Evolutionary conservation across 2,888 invertebrate genomes (phyloP).

Genomic region (Lochmaea capreae): DNA sequence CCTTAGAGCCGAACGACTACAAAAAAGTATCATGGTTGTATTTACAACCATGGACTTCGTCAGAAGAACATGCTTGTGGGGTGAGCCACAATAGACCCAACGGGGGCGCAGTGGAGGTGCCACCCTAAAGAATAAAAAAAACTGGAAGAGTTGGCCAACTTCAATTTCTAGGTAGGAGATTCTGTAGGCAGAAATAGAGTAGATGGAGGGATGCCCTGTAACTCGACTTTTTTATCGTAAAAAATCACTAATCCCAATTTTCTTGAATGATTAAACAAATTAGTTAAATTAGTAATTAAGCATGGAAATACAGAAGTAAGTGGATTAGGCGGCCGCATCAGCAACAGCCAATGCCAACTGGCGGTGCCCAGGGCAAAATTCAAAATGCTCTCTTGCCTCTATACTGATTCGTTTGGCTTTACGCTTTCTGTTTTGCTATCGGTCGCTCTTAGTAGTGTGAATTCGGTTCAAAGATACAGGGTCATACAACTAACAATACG

Average conservation of each 20-base stretch:
- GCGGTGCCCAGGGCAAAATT: constrained; percentile 7
- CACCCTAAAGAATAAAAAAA: too few relatives aligned
- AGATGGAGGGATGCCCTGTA: too few relatives aligned
- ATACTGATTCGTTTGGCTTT: constrained; percentile 10
- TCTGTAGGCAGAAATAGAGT: too few relatives aligned
- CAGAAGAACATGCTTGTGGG: too few relatives aligned
- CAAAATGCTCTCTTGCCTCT: constrained; percentile 23
- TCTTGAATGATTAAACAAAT: constrained; percentile 40
- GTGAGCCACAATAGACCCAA: too few relatives aligned
- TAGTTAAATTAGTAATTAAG: constrained; percentile 46
- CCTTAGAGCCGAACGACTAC: too few relatives aligned
- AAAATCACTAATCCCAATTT: constrained; percentile 24
- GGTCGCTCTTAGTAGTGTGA: constrained; percentile 12
- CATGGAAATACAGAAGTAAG: constrained; percentile 49
- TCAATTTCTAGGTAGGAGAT: too few relatives aligned
- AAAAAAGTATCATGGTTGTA: too few relatives aligned
- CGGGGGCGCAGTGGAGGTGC: too few relatives aligned
- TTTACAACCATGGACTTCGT: too few relatives aligned
- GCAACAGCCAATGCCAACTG: constrained; percentile 14
- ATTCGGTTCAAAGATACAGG: constrained; percentile 11
- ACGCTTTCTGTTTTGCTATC: constrained; percentile 19
- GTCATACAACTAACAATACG: not conserved
- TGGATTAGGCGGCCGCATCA: constrained; percentile 39
- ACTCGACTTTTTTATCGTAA: not conserved
- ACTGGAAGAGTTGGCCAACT: too few relatives aligned